Percentiles rank a stretch among this genome's conserved stretches.
These are phyloP conservation scores for Cyrtonyx montezumae DNA, from an alignment of 2,113 vertebrate species.

Conservation along the genomic window DNA sequence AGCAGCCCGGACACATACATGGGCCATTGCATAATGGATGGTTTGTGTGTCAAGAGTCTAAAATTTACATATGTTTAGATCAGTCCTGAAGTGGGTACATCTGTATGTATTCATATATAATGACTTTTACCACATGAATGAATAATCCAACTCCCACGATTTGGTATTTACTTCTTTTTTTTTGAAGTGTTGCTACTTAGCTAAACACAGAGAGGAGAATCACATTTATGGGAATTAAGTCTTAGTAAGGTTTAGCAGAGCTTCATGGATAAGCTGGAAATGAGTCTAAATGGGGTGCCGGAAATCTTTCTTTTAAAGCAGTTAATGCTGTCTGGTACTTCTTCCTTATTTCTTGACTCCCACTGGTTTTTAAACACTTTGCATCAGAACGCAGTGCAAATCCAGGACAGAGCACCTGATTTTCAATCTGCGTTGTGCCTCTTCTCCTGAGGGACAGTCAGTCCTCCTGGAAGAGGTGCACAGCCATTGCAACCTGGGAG, in stretches of 20 bases:
- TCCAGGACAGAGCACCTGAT: conserved; percentile 30
- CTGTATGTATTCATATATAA: conserved; percentile 55
- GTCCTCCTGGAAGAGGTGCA: not conserved
- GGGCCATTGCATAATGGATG: conserved; percentile 39
- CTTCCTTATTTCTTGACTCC: conserved; percentile 24
- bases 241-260: conserved; percentile 21
- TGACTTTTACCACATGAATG: conserved; percentile 50
- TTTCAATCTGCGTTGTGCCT: not conserved
- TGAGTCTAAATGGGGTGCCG: conserved; percentile 27
- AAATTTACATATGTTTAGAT: conserved; percentile 60
- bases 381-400: conserved; percentile 22
- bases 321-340: conserved; percentile 31
- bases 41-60: conserved; percentile 35
- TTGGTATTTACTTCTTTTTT: conserved; percentile 55
- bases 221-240: conserved; percentile 55
- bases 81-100: conserved; percentile 54
- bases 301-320: conserved; percentile 32
- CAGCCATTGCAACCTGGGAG: not conserved
- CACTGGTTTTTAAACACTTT: conserved; percentile 43
- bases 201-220: conserved; percentile 8
- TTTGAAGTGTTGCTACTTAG: conserved; percentile 34
- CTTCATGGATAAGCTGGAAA: conserved; percentile 23
- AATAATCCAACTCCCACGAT: conserved; percentile 49
- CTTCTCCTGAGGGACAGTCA: not conserved
- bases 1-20: not conserved